Evolutionary conservation across 35 echinoderm and acorn worm genomes (phyloP).

Genomic region (Heliocidaris tuberculata): DNA sequence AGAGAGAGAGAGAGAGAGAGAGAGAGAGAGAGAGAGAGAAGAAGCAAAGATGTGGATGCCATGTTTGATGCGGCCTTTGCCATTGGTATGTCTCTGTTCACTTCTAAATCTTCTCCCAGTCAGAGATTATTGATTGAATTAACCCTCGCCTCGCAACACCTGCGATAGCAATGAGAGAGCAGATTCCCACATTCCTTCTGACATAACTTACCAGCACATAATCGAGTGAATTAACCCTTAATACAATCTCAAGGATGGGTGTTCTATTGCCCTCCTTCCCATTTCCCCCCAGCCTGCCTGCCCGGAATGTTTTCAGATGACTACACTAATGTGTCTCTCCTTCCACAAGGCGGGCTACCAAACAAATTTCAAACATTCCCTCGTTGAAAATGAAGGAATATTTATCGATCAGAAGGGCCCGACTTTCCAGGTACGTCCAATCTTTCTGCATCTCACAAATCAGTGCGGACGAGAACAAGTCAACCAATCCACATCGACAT

Average conservation of each 20-base stretch:
- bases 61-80: not conserved
- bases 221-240: constrained; percentile 41
- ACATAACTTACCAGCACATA: constrained; percentile 38
- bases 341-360: not conserved
- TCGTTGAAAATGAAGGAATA: constrained; percentile 2
- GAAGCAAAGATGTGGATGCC: not conserved
- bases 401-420: not conserved
- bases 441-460: not conserved
- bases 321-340: not conserved
- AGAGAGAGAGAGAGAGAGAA: not conserved
- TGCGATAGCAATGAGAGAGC: constrained; percentile 38
- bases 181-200: constrained; percentile 1
- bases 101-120: constrained; percentile 36
- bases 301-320: not conserved
- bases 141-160: constrained; percentile 39
- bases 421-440: not conserved
- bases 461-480: not conserved
- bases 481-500: not conserved
- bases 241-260: constrained; percentile 33
- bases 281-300: not conserved
- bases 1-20: not conserved
- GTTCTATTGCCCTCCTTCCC: not conserved
- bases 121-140: constrained; percentile 46
- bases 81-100: constrained; percentile 1
- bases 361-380: not conserved